Conservation (phyloP, 2,888 invertebrate genomes). For the Drosophila quasianomalipes region DNA sequence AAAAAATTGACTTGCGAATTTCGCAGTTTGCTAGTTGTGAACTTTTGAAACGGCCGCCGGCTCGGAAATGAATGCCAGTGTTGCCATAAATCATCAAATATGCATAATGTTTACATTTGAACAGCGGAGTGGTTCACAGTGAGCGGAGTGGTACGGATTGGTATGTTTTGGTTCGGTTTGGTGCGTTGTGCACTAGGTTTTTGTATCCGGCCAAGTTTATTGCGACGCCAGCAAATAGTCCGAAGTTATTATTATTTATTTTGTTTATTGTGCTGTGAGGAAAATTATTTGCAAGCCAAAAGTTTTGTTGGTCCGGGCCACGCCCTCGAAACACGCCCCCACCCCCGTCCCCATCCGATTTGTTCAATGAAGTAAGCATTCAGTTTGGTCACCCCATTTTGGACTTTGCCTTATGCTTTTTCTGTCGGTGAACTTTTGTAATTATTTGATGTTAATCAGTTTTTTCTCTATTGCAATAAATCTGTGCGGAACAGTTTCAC, state of each 20-base stretch:
- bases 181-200: slow-evolving; percentile 19
- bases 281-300: slow-evolving; percentile 80
- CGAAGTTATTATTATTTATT: slow-evolving; percentile 79
- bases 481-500: slow-evolving; percentile 38
- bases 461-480: slow-evolving; percentile 70
- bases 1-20: slow-evolving; percentile 47
- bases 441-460: slow-evolving; percentile 83
- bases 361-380: slow-evolving; percentile 70
- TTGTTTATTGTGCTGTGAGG: slow-evolving; percentile 81
- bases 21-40: slow-evolving; percentile 44
- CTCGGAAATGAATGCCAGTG: slow-evolving; percentile 82
- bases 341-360: neutral
- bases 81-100: slow-evolving; percentile 84
- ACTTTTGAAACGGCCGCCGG: slow-evolving; percentile 49
- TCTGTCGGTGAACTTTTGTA: slow-evolving; percentile 76
- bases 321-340: slow-evolving; percentile 7
- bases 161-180: slow-evolving; percentile 1
- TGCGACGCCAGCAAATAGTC: slow-evolving; percentile 73
- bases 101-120: slow-evolving; percentile 82
- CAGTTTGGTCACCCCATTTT: slow-evolving; percentile 28
- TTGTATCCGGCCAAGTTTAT: slow-evolving; percentile 66
- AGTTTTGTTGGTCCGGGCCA: slow-evolving; percentile 53
- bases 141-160: neutral
- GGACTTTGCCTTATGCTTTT: slow-evolving; percentile 64
- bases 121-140: slow-evolving; percentile 45